Percentiles rank a stretch among this genome's conserved stretches.
Evolutionary conservation across 2,888 invertebrate genomes (phyloP).

Genomic region (Tipula lateralis): DNA sequence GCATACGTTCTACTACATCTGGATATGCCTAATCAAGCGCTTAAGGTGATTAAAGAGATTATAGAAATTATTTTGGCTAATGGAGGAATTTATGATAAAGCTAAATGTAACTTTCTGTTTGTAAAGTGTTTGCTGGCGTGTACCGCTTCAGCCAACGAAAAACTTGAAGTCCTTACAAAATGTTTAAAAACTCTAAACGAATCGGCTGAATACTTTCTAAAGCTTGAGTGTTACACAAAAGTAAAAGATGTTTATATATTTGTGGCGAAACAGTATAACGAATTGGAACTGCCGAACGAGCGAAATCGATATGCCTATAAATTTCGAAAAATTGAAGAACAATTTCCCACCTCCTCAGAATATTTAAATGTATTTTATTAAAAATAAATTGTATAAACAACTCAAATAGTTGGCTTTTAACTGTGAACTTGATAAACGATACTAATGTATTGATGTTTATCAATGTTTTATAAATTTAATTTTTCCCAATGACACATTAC

Average conservation of each 20-base stretch:
- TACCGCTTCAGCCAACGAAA: conserved; percentile 51
- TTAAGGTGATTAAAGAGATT: conserved; percentile 63
- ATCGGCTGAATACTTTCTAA: conserved; percentile 64
- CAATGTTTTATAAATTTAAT: neutral
- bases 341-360: conserved; percentile 54
- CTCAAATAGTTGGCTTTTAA: neutral
- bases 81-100: conserved; percentile 76
- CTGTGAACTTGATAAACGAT: neutral
- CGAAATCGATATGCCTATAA: conserved; percentile 78
- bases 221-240: conserved; percentile 70
- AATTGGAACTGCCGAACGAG: conserved; percentile 63
- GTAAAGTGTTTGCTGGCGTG: conserved; percentile 73
- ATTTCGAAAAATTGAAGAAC: conserved; percentile 71
- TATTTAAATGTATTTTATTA: conserved; percentile 44
- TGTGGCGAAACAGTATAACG: conserved; percentile 67
- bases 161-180: conserved; percentile 49
- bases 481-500: neutral
- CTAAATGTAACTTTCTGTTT: conserved; percentile 68
- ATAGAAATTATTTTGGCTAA: conserved; percentile 71
- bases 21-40: conserved; percentile 71
- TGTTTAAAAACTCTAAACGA: conserved; percentile 56
- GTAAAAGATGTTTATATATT: conserved; percentile 58
- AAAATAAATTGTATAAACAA: conserved; percentile 29
- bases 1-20: conserved; percentile 72
- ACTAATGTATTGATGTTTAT: neutral